phyloP scores from a whole-genome alignment of 2,113 vertebrate genomes.

The Thinocorus orbignyianus region DNA sequence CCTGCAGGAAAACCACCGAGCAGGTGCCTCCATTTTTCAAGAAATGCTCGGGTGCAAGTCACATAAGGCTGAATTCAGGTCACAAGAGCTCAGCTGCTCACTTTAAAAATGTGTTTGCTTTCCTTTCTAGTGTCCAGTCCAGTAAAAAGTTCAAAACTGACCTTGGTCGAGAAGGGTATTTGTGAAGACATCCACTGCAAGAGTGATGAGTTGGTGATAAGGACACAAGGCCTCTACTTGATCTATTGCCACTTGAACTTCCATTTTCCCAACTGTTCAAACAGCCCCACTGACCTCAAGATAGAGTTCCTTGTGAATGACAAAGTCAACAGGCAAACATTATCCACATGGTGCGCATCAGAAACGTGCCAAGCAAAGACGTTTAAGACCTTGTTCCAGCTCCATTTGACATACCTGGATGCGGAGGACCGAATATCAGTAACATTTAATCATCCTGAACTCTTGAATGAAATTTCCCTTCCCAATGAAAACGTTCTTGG shows the following conservation, averaged over 20 bases:
- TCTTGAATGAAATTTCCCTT: constrained; percentile 67
- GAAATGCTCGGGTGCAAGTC: neutral
- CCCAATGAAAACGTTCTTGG: constrained; percentile 72
- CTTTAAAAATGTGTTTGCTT: neutral
- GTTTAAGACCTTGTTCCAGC: constrained; percentile 64
- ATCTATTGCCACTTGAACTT: constrained; percentile 77
- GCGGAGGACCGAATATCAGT: constrained; percentile 58
- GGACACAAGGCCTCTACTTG: constrained; percentile 68
- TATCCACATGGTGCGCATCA: constrained; percentile 61
- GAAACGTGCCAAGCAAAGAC: neutral
- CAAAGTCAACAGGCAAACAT: neutral
- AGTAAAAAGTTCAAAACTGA: constrained; percentile 62
- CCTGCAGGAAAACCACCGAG: neutral
- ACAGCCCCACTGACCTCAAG: constrained; percentile 48
- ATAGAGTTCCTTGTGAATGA: constrained; percentile 67
- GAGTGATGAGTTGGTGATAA: constrained; percentile 56
- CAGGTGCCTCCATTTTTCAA: neutral
- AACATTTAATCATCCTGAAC: constrained; percentile 46
- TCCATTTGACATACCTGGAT: constrained; percentile 52
- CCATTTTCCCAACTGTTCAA: constrained; percentile 44
- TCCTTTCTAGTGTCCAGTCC: constrained; percentile 55
- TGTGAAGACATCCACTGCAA: constrained; percentile 38
- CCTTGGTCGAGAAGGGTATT: constrained; percentile 58
- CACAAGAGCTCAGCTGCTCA: neutral
- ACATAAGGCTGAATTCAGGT: neutral